Evolutionary conservation across 2,113 vertebrate species (phyloP), one percentile per base, ranked within the genome.

Genomic region (Platichthys flesus): DNA sequence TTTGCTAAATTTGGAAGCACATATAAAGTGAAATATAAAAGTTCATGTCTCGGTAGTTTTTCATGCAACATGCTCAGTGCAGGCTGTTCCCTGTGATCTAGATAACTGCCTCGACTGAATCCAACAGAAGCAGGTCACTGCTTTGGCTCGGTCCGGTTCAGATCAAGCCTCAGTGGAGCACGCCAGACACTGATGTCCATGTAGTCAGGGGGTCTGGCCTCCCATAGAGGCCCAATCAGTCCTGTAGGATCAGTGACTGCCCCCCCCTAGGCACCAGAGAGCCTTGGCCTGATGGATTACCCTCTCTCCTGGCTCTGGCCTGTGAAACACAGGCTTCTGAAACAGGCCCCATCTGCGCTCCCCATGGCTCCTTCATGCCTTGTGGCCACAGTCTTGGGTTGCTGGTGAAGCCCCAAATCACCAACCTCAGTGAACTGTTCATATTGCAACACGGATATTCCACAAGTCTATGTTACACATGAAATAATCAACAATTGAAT

Each of bases 251-350:
- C 91, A 89, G 86, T 87, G 84, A 75, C 81, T 69, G 78, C 45
- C 80, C 84, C 86, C 59, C 87, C 88, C 81, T 56, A 73, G 85
- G 89, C 88, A 79, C 78, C 76, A 58, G 74, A 85, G 76, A 75
- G 85, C 84, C 76, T 84, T 82, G 79, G 88, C 87, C 91, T 93
- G 87, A 92, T 91, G 89, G 88, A 94, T 94, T 85, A 89, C 87
- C 88, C 81, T 83, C 82, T 90, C 83, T 89, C 82, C 84, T 93
- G 90, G 88, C 89, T 86, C 66, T 31, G 76, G 75, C 84, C 78
- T 85, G 71, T 71, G 66, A 85, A 82, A 77, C 74, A 37, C 74
- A 16, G 63, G 86, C 76, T 75, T 84, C 72, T 56, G 73, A 84
- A 81, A 77, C 71, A 82, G 67, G 71, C 74, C 88, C 91, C 91